Conservation (phyloP, 2,113 vertebrate genomes). For the Amazona vittata region DNA sequence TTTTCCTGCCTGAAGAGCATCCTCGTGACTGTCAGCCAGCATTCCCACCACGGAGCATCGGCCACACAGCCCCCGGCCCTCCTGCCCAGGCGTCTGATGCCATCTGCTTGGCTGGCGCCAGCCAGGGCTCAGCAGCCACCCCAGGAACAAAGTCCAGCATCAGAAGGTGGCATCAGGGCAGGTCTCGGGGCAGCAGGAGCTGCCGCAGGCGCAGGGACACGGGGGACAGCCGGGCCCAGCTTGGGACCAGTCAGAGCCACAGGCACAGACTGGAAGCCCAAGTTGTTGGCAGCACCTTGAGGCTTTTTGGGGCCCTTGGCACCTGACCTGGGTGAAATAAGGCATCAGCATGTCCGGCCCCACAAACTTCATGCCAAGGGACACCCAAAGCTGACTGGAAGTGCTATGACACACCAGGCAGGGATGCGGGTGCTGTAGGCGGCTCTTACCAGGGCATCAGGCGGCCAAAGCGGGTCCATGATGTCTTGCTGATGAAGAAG, state of each 20-base stretch:
- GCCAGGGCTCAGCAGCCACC: background rate
- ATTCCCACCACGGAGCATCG: accelerated
- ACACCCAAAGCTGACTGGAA: background rate
- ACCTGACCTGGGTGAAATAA: background rate
- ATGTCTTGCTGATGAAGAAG: slow-evolving; percentile 89
- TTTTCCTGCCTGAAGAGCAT: background rate
- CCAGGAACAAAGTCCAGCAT: background rate
- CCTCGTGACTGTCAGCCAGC: background rate
- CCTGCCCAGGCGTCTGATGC: accelerated
- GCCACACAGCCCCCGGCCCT: accelerated
- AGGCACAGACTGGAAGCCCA: background rate
- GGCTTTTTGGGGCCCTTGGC: background rate
- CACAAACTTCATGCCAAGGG: background rate
- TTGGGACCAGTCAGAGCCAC: accelerated
- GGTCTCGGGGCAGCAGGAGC: background rate
- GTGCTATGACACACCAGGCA: background rate
- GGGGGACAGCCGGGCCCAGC: accelerated
- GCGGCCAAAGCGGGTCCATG: slow-evolving; percentile 85
- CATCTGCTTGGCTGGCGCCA: background rate
- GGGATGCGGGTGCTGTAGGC: background rate
- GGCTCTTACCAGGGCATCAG: slow-evolving; percentile 92
- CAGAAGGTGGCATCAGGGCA: accelerated
- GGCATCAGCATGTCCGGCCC: background rate
- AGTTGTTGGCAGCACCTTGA: background rate
- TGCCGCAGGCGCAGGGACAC: background rate